Base-by-base conservation (phyloP, 2,113 vertebrate species). In the Anhinga rufa region DNA sequence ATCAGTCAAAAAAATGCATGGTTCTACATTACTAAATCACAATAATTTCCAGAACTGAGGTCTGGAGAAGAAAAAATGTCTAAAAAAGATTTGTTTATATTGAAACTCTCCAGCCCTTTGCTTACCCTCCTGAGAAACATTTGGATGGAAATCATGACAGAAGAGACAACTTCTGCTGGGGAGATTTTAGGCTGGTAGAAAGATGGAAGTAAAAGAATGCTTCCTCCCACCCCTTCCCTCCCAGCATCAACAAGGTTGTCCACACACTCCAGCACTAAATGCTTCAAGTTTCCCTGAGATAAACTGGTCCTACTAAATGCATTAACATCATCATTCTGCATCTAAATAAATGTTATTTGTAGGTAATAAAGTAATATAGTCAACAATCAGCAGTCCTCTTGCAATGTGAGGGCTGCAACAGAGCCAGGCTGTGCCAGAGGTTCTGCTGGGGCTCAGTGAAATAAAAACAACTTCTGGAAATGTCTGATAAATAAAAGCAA, bases 401-500 rank as follows among this genome's bases (percentile, higher is more conserved):
- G 80, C 65, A 91, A 25, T 5, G 25, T 17, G 57, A 38, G 14
- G 32, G 58, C 46, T 91, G 82, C 2, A 1, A 29, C 7, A 5
- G 48, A 85, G 91, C 31, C 44, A 34, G 61, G 2, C 1, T 58
- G 22, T 80, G 69, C 24, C 52, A 82, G 52, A 68, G 34, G 25
- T 60, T 89, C 72, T 3, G 8, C 77, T 68, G 48, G 36, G 90
- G 51, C 80, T 79, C 36, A 36, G 42, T 49, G 87, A 88, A 91
- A 94, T 66, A 38, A 91, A 92, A 97, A 79, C 21, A 93, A 65
- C 84, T 86, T 89, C 92, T 95, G 95, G 70, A 88, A 96, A 64
- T 1, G 18, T 54, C 70, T 91, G 91, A 91, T 95, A 95, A 95
- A 92, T 80, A 78, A 90, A 88, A 92, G 83, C 78, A 80, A 48